A percentile compares a stretch with the other conserved stretches of the same genome.
phyloP scores from a whole-genome alignment of 2,113 vertebrate species.

The Chaenocephalus aceratus region DNA sequence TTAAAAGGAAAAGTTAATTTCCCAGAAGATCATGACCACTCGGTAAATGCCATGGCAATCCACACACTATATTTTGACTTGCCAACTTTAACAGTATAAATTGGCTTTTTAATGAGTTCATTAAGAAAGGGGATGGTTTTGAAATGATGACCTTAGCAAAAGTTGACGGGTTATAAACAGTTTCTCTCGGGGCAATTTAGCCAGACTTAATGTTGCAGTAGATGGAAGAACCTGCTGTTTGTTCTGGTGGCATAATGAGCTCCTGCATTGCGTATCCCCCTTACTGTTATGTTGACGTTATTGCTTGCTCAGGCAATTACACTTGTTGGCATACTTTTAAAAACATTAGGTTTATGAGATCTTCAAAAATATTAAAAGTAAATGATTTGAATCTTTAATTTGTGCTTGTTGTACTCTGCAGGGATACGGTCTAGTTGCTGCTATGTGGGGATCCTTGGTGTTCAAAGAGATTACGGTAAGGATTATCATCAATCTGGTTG shows the following conservation, averaged over 20 bases:
- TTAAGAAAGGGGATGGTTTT: background rate
- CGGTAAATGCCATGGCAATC: background rate
- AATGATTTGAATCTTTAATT: background rate
- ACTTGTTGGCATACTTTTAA: too few relatives aligned
- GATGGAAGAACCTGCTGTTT: background rate
- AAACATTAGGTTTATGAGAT: too few relatives aligned
- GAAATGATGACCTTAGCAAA: too few relatives aligned
- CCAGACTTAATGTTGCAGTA: background rate
- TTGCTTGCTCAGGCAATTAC: too few relatives aligned
- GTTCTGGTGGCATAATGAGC: background rate
- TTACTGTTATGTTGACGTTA: background rate
- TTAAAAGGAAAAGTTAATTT: background rate
- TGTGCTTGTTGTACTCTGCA: constrained; percentile 58
- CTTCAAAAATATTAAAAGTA: background rate
- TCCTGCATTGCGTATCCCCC: background rate
- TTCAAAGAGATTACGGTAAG: constrained; percentile 93
- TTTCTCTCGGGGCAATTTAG: background rate
- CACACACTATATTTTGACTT: too few relatives aligned
- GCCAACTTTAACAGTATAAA: too few relatives aligned
- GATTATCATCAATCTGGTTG: background rate
- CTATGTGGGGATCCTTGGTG: constrained; percentile 90
- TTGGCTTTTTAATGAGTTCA: too few relatives aligned
- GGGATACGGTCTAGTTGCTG: constrained; percentile 91
- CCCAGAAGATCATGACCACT: background rate
- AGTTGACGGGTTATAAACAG: too few relatives aligned